These are phyloP conservation scores for Poeciliopsis gracilis DNA, from an alignment of 2,797 vertebrate species.

Conservation along the genomic window DNA sequence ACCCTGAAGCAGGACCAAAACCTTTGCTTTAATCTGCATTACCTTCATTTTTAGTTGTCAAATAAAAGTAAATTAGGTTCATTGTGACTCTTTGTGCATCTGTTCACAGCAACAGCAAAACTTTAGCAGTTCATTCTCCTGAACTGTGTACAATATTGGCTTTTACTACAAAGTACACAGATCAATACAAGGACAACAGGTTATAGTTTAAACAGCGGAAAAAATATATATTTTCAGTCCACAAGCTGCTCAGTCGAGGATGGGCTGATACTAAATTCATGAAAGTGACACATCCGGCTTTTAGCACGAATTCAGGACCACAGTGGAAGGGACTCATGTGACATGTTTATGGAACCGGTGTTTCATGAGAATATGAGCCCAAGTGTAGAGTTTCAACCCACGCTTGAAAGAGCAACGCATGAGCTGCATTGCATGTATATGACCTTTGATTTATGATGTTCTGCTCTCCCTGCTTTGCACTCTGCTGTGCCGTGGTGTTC, in stretches of 20 bases:
- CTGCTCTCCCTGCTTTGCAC: constrained; percentile 2
- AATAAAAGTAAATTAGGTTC: constrained; percentile 17
- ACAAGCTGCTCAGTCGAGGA: constrained; percentile 24
- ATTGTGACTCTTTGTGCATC: constrained; percentile 48
- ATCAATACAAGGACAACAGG: constrained; percentile 65
- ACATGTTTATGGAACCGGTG: constrained; percentile 34
- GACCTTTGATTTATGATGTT: constrained; percentile 19
- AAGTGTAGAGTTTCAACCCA: constrained; percentile 37
- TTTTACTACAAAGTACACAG: constrained; percentile 64
- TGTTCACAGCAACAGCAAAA: constrained; percentile 23
- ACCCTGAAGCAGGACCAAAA: not conserved
- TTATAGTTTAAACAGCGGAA: constrained; percentile 65
- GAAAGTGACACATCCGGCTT: constrained; percentile 33
- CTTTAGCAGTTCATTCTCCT: constrained; percentile 26
- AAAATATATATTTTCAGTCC: constrained; percentile 2
- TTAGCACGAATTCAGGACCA: constrained; percentile 4
- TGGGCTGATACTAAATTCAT: constrained; percentile 36
- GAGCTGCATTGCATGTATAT: constrained; percentile 8
- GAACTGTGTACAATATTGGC: constrained; percentile 58
- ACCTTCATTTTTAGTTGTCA: constrained; percentile 29
- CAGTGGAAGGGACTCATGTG: constrained; percentile 19
- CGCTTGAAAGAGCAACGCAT: constrained; percentile 12
- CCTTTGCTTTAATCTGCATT: constrained; percentile 32
- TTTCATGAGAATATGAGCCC: constrained; percentile 33
- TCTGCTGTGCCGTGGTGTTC: not conserved